phyloP scores from a whole-genome alignment of 2,113 vertebrate species.

The Zosterops borbonicus region DNA sequence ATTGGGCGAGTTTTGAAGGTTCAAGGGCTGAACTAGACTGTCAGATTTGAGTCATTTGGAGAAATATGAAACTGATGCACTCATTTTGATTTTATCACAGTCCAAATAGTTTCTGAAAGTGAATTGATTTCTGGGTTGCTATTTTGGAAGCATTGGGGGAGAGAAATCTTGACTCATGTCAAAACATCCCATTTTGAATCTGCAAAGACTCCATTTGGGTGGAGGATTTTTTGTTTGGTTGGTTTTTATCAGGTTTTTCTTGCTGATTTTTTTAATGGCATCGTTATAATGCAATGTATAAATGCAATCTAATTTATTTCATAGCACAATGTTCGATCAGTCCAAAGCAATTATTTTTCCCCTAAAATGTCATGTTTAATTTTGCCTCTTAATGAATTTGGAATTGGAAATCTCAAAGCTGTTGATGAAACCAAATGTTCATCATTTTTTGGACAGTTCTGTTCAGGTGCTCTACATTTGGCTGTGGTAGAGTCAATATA shows the following conservation, averaged over 20 bases:
- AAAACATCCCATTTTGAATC: neutral
- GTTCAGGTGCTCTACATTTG: neutral
- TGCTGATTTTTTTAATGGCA: neutral
- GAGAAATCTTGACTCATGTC: neutral
- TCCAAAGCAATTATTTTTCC: neutral
- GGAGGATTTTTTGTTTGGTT: neutral
- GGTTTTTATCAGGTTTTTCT: neutral
- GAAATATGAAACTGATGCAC: neutral
- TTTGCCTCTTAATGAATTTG: neutral
- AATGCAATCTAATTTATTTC: neutral
- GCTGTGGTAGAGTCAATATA: neutral
- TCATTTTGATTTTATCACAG: neutral
- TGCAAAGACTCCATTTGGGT: neutral
- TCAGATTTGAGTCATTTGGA: neutral
- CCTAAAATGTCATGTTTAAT: neutral
- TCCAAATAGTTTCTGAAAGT: neutral
- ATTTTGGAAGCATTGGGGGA: neutral
- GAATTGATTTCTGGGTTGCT: neutral
- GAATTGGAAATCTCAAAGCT: neutral
- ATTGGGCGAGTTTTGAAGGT: neutral
- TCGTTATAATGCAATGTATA: neutral
- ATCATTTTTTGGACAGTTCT: neutral
- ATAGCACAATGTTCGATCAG: neutral
- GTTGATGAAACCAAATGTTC: neutral
- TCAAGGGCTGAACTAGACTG: neutral